Conservation (phyloP, 2,888 invertebrate species). For the Sminthurinus aureus region DNA sequence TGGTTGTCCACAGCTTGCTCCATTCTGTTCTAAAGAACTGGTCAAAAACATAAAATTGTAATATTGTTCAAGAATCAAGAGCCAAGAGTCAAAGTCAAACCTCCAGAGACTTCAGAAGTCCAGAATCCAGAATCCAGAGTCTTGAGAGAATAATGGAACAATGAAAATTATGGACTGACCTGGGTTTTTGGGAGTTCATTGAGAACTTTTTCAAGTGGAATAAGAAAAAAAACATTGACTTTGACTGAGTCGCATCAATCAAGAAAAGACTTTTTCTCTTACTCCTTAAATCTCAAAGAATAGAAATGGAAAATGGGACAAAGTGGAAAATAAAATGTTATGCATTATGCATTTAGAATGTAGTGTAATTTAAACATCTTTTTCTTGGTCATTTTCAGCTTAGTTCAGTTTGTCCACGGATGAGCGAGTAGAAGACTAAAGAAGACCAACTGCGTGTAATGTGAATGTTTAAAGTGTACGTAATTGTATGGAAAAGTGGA, state of each 20-base stretch:
- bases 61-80: neutral
- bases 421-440: too few species aligned
- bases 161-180: constrained; percentile 43
- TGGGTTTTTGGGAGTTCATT: constrained; percentile 37
- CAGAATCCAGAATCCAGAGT: too few species aligned
- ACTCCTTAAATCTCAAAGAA: neutral
- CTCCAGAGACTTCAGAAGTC: neutral
- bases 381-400: too few species aligned
- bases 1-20: constrained; percentile 33
- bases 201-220: constrained; percentile 21
- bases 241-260: constrained; percentile 42
- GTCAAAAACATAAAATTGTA: neutral
- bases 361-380: too few species aligned
- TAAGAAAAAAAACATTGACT: neutral
- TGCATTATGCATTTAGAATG: too few species aligned
- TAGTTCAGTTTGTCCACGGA: constrained; percentile 31
- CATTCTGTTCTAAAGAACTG: neutral
- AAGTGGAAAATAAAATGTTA: neutral
- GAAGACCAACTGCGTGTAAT: constrained; percentile 19
- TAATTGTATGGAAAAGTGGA: too few species aligned
- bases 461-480: constrained; percentile 3
- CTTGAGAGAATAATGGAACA: constrained; percentile 14
- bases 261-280: neutral
- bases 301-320: neutral
- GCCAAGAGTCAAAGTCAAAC: neutral